Conservation (phyloP, 2,113 vertebrate genomes). For the Notiomystis cincta region DNA sequence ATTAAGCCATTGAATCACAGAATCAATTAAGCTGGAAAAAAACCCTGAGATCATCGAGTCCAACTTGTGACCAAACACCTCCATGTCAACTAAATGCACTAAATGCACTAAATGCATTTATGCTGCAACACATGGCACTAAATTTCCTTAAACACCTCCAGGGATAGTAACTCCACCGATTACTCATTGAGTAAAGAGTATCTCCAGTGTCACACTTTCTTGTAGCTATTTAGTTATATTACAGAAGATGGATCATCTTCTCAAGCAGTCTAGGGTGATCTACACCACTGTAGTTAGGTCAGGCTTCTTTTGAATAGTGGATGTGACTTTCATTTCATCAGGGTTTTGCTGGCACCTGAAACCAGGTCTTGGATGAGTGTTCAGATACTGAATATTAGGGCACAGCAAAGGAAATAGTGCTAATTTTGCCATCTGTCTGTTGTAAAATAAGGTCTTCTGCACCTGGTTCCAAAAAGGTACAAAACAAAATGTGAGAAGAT, state of each 20-base stretch:
- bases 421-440: slow-evolving; percentile 10
- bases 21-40: background rate
- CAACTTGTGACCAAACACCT: background rate
- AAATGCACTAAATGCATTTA: background rate
- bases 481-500: background rate
- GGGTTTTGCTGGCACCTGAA: background rate
- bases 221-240: background rate
- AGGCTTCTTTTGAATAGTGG: background rate
- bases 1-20: background rate
- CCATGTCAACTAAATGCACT: background rate
- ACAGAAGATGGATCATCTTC: background rate
- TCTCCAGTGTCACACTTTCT: background rate
- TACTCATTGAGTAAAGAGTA: background rate
- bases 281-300: background rate
- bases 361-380: background rate
- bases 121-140: background rate
- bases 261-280: background rate
- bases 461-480: background rate
- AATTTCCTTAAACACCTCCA: background rate
- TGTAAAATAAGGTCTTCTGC: background rate
- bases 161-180: background rate
- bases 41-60: background rate
- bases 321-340: background rate
- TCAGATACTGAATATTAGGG: background rate
- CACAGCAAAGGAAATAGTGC: background rate